A percentile compares a stretch with the other conserved stretches of the same genome.
Evolutionary conservation across 2,888 invertebrate genomes (phyloP).

Genomic region (Sphaerophoria rueppellii): DNA sequence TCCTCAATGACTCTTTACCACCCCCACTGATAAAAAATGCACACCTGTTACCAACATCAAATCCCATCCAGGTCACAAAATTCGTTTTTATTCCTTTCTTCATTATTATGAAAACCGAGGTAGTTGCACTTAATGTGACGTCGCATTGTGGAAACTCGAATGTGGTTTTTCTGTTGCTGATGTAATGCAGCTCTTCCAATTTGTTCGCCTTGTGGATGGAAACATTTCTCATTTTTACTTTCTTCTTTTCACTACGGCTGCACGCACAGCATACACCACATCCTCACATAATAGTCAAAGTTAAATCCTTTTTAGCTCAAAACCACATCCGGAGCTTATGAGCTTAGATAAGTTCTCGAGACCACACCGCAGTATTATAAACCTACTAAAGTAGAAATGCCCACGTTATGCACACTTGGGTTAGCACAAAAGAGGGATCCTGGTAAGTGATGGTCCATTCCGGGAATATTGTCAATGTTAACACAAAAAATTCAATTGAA

Average conservation of each 20-base stretch:
- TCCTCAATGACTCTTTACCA: neutral
- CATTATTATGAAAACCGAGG: neutral
- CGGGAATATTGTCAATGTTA: neutral
- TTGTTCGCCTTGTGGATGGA: slow-evolving; percentile 2
- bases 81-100: neutral
- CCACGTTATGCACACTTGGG: slow-evolving; percentile 30
- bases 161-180: slow-evolving; percentile 1
- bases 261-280: neutral
- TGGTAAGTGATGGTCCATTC: slow-evolving; percentile 11
- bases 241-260: neutral
- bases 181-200: neutral
- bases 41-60: slow-evolving; percentile 28
- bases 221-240: neutral
- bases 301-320: slow-evolving; percentile 24
- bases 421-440: slow-evolving; percentile 29
- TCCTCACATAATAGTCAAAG: neutral
- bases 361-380: neutral
- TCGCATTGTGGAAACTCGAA: slow-evolving; percentile 5
- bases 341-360: slow-evolving; percentile 15
- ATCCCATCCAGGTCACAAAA: slow-evolving; percentile 33
- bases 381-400: neutral
- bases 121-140: neutral
- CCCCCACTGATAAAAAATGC: neutral
- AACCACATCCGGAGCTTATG: slow-evolving; percentile 21
- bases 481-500: slow-evolving; percentile 10